These are phyloP conservation scores for Mesorhabditis belari DNA, from an alignment of 2,888 invertebrate genomes.

Conservation along the genomic window DNA sequence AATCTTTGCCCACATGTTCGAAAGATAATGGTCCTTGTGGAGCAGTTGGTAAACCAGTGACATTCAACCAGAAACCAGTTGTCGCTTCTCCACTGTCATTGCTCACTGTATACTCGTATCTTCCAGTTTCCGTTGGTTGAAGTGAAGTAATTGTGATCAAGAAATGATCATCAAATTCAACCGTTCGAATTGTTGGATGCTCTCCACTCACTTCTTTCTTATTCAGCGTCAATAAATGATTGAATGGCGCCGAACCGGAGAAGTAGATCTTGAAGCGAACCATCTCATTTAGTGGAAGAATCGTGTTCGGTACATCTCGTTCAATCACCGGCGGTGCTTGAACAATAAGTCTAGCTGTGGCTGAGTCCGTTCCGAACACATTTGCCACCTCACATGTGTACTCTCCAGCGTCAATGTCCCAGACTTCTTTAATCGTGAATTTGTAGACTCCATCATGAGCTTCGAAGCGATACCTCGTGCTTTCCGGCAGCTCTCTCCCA, in stretches of 20 bases:
- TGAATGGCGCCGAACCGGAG: constrained; percentile 87
- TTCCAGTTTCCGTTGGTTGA: constrained; percentile 78
- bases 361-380: constrained; percentile 80
- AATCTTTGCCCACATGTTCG: constrained; percentile 67
- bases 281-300: constrained; percentile 86
- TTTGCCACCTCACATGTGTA: constrained; percentile 87
- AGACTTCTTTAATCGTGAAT: constrained; percentile 78
- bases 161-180: constrained; percentile 91
- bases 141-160: constrained; percentile 90
- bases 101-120: constrained; percentile 44
- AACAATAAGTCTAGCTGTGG: constrained; percentile 79
- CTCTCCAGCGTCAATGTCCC: constrained; percentile 70
- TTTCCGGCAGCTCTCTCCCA: constrained; percentile 76
- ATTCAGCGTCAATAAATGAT: constrained; percentile 77
- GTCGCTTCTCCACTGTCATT: constrained; percentile 50
- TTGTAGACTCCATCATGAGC: constrained; percentile 65
- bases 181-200: constrained; percentile 43
- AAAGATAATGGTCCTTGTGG: constrained; percentile 62
- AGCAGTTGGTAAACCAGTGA: constrained; percentile 77
- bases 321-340: constrained; percentile 89
- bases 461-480: constrained; percentile 64
- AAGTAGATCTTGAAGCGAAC: constrained; percentile 95
- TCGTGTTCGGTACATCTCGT: constrained; percentile 79
- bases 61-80: constrained; percentile 50
- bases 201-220: constrained; percentile 59